Conservation (phyloP, 1,140 invertebrate species). For the Cherax quadricarinatus region DNA sequence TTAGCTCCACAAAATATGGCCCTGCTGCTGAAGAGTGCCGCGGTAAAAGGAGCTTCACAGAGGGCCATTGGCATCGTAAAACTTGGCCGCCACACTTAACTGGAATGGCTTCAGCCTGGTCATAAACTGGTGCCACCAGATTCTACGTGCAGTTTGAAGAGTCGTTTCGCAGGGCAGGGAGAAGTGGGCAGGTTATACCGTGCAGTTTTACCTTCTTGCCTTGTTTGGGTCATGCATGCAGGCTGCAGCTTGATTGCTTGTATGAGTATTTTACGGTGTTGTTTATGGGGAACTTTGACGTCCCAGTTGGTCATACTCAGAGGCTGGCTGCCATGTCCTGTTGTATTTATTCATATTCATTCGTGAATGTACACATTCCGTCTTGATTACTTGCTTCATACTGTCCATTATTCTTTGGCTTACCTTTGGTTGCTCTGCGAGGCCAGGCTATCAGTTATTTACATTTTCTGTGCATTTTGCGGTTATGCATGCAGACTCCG, state of each 20-base stretch:
- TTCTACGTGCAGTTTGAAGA: constrained; percentile 69
- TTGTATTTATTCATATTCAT: constrained; percentile 43
- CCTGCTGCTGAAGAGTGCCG: constrained; percentile 70
- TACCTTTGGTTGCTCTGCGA: not conserved
- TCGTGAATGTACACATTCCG: not conserved
- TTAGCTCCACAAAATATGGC: constrained; percentile 71
- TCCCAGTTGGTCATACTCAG: constrained; percentile 2
- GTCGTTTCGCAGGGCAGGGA: constrained; percentile 61
- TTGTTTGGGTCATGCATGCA: constrained; percentile 67
- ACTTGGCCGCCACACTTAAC: constrained; percentile 70
- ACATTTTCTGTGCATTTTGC: constrained; percentile 34
- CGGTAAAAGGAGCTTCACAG: constrained; percentile 67
- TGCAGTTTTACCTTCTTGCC: constrained; percentile 8
- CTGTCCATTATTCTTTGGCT: not conserved
- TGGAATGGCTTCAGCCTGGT: constrained; percentile 70
- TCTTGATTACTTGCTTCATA: constrained; percentile 18
- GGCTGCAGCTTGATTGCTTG: constrained; percentile 57
- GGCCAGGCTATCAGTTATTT: constrained; percentile 12
- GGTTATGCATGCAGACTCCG: constrained; percentile 13
- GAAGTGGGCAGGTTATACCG: constrained; percentile 36
- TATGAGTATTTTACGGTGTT: constrained; percentile 49
- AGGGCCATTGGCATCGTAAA: constrained; percentile 71
- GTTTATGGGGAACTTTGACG: constrained; percentile 57
- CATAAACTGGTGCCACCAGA: constrained; percentile 69
- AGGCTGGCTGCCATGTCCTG: constrained; percentile 11